Percentiles rank a stretch among this genome's conserved stretches.
These are phyloP conservation scores for Tiliacea citrago DNA, from an alignment of 2,888 invertebrate genomes.

Conservation along the genomic window DNA sequence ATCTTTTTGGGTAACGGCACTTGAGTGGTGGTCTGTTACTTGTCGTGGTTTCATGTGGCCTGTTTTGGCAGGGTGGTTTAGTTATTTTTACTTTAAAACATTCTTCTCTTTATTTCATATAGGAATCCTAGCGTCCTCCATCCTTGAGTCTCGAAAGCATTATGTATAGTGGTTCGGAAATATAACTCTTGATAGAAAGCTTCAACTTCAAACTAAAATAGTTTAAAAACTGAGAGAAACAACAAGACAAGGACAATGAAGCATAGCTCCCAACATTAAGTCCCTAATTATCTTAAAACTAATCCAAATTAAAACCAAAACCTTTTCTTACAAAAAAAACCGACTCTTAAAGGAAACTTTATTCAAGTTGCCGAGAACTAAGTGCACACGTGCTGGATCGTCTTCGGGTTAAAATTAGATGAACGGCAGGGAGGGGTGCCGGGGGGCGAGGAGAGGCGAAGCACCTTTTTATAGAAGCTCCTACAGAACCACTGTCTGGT, in stretches of 20 bases:
- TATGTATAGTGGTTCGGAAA: not conserved
- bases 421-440: slow-evolving; percentile 70
- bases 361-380: slow-evolving; percentile 85
- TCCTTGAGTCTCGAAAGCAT: not conserved
- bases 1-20: slow-evolving; percentile 69
- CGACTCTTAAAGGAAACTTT: slow-evolving; percentile 74
- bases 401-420: slow-evolving; percentile 88
- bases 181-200: not conserved
- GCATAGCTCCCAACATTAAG: slow-evolving; percentile 43
- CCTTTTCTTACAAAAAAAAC: slow-evolving; percentile 49
- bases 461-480: slow-evolving; percentile 89
- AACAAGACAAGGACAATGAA: slow-evolving; percentile 22
- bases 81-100: slow-evolving; percentile 29
- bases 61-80: slow-evolving; percentile 38
- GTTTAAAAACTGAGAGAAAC: slow-evolving; percentile 10
- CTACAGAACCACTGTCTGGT: slow-evolving; percentile 81
- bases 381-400: slow-evolving; percentile 89
- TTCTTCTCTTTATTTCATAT: not conserved
- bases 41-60: slow-evolving; percentile 33
- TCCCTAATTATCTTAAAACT: slow-evolving; percentile 59
- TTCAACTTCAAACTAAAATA: slow-evolving; percentile 9
- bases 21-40: slow-evolving; percentile 63
- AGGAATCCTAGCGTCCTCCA: too few relatives aligned
- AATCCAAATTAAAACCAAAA: slow-evolving; percentile 57
- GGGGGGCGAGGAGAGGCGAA: slow-evolving; percentile 75